Evolutionary conservation across 2,888 invertebrate genomes (phyloP), one percentile per base, ranked within the genome.

Genomic region (Caenorhabditis sp.): DNA sequence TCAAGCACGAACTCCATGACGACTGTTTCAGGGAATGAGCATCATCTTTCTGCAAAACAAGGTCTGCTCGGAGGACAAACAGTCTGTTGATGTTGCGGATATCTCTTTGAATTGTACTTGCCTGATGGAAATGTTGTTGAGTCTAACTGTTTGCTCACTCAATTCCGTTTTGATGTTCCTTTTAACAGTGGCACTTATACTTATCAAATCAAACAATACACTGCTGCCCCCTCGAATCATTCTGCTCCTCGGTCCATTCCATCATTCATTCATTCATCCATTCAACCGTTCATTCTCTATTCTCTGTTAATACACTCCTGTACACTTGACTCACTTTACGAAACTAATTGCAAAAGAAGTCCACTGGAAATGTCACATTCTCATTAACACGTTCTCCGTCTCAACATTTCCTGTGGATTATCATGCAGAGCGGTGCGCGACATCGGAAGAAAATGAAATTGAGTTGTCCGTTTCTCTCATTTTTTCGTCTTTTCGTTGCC

Each of bases 161-260:
- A 61, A 50, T 35, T 56, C 18, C 51, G 24, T 64, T 64, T 47
- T 24, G 28, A 74, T 67, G 74, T 74, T 74, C 74, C 70, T 20
- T 50, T n/a, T n/a, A n/a, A 47, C 37, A 47, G 20, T 37, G 18
- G 47, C 37, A 50, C 58, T 67, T 67, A 74, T 26, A 50, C 58
- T 67, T 67, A 74, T 67, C 65, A 74, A 40, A 67, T 74, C 74
- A 74, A 74, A 74, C 65, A 32, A 74, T 20, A 58, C 65, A n/a
- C 53, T 44, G 9, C 32, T 22, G 47, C 2, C 20, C 15, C 11
- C n/a, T n/a, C n/a, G n/a, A n/a, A n/a, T n/a, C n/a, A n/a, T n/a
- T n/a, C n/a, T n/a, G n/a, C n/a, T n/a, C 56, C 15, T 24, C 22
- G 6, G n/a, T 26, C 50, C 20, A 32, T 58, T 69, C 37, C 44